Base-by-base conservation (phyloP, 2,797 vertebrate genomes). In the Crocodylus rhombifer region DNA sequence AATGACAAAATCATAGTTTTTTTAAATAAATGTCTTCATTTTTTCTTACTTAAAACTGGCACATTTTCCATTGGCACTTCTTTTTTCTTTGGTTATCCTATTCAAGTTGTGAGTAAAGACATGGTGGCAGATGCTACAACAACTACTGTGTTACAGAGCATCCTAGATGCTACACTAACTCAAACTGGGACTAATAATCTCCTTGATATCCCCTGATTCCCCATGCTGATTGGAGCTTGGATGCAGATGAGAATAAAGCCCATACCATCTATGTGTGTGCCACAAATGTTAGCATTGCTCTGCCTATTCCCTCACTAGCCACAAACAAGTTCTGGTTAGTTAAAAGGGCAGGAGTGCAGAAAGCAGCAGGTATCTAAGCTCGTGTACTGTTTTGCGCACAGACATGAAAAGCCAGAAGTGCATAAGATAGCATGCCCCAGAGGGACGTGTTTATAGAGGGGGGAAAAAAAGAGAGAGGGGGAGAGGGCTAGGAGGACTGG, bases 401-500 rank as follows among this genome's bases (percentile, higher is more conserved):
- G 5, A 18, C 62, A 88, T 64, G 69, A 92, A 88, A 80, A 76
- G 77, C 71, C 77, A 88, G 77, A 63, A 88, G 80, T 81, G 71
- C 71, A 77, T 30, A 76, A 92, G 88, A 88, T 80, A 51, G 63
- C 77, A 84, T 78, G 71, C 80, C 88, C 57, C 42, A 33, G 57
- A 78, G 90, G 81, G 81, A 76, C 30, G 33, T 71, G 30, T 71
- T 57, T 75, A 51, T 51, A 65, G 76, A 42, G 55, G 28, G 55
- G 57, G 21, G 18, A 18, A 55, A 28, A n/a, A 28, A 30, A 30
- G 30, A 17, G 3, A 6, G 28, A 58, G 36, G 61, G 26, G 25
- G 11, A 14, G 55, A 57, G 51, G 73, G 18, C 18, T 57, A 57
- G 69, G 73, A 80, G 77, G 77, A 56, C 12, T 62, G 62, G 8